Evolutionary conservation across 2,797 vertebrate species (phyloP).

Genomic region (Lepidocolaptes lacrymiger): DNA sequence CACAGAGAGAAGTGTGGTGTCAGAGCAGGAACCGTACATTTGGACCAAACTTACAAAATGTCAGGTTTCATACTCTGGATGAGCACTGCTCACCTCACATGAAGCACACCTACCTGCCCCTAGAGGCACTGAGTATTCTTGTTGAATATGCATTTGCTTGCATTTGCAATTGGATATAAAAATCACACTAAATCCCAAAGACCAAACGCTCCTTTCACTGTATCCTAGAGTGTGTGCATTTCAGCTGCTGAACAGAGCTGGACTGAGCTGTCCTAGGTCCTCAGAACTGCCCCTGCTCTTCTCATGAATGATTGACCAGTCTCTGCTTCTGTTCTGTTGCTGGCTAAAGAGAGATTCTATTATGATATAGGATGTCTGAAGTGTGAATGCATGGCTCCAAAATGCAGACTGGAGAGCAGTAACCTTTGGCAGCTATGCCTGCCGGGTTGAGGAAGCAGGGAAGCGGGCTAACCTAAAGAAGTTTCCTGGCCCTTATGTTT

Average conservation of each 20-base stretch:
- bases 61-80: background rate
- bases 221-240: fast-evolving
- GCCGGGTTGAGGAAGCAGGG: background rate
- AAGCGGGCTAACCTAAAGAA: background rate
- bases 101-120: background rate
- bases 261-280: background rate
- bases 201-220: background rate
- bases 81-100: fast-evolving
- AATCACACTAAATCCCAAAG: background rate
- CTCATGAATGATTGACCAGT: background rate
- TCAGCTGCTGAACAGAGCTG: background rate
- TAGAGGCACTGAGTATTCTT: background rate
- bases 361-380: background rate
- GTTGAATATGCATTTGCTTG: background rate
- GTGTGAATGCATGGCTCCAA: background rate
- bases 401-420: background rate
- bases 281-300: background rate
- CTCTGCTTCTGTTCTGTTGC: background rate
- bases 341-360: background rate
- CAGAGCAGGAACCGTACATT: background rate
- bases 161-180: background rate
- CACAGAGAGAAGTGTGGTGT: background rate
- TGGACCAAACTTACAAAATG: background rate
- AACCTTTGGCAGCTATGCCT: background rate
- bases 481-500: background rate